A percentile compares a stretch with the other conserved stretches of the same genome.
Conservation (phyloP, 2,888 invertebrate species). For the Lagria hirta region DNA sequence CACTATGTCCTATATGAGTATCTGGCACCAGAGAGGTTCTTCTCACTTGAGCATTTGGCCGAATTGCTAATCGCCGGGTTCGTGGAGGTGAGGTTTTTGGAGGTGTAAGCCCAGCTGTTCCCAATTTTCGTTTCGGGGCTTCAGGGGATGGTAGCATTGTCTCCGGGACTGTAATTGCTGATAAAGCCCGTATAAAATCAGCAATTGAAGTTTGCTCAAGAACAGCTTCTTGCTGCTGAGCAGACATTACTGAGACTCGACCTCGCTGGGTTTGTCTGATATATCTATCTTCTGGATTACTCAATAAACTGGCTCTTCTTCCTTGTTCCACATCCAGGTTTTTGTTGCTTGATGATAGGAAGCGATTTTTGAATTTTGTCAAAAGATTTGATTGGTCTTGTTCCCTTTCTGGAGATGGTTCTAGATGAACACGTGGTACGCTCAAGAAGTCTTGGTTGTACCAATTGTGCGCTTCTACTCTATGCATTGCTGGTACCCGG, state of each 20-base stretch:
- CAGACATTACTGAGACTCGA: slow-evolving; percentile 36
- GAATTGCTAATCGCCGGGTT: slow-evolving; percentile 32
- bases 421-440: slow-evolving; percentile 33
- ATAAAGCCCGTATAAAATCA: slow-evolving; percentile 76
- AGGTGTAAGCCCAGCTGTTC: slow-evolving; percentile 54
- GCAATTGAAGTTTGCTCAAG: slow-evolving; percentile 82
- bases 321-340: slow-evolving; percentile 21
- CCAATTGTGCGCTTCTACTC: slow-evolving; percentile 61
- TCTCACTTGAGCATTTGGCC: slow-evolving; percentile 32
- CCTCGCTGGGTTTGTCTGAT: slow-evolving; percentile 36
- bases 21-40: slow-evolving; percentile 39
- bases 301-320: slow-evolving; percentile 49
- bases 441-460: slow-evolving; percentile 61
- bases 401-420: slow-evolving; percentile 28
- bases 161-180: slow-evolving; percentile 59
- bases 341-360: slow-evolving; percentile 26
- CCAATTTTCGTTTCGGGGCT: slow-evolving; percentile 57
- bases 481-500: slow-evolving; percentile 48
- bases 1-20: slow-evolving; percentile 14
- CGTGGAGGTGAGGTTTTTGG: slow-evolving; percentile 20
- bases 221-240: slow-evolving; percentile 58
- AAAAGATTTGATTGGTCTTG: slow-evolving; percentile 35
- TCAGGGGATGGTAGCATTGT: slow-evolving; percentile 28
- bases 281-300: slow-evolving; percentile 34
- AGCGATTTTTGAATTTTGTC: slow-evolving; percentile 32